Percentiles rank a stretch among this genome's conserved stretches.
Conservation (phyloP, 1,140 invertebrate species). For the Dendrolimus punctatus region DNA sequence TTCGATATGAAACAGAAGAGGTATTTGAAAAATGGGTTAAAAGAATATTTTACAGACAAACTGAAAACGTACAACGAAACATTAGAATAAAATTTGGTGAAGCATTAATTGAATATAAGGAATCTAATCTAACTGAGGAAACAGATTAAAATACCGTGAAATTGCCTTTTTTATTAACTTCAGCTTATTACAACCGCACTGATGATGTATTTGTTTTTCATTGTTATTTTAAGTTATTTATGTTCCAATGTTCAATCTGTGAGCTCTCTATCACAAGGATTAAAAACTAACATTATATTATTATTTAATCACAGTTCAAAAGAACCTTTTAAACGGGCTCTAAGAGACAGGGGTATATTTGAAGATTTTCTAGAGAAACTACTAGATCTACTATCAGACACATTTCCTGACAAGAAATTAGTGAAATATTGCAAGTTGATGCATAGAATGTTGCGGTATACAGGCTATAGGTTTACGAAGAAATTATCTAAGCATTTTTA, state of each 20-base stretch:
- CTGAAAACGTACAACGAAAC: constrained; percentile 8
- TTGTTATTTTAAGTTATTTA: too few relatives aligned
- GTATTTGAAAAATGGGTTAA: constrained; percentile 19
- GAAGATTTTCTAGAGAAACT: constrained; percentile 32
- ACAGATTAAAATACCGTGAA: constrained; percentile 7
- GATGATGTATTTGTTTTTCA: too few relatives aligned
- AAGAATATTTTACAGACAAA: constrained; percentile 13
- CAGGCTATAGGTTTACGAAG: constrained; percentile 22
- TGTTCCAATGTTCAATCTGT: too few relatives aligned
- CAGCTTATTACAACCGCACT: neutral
- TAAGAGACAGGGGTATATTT: constrained; percentile 30
- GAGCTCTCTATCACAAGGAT: too few relatives aligned
- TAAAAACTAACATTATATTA: too few relatives aligned
- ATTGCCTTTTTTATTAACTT: constrained; percentile 6
- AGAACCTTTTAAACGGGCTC: neutral
- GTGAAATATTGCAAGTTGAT: constrained; percentile 31
- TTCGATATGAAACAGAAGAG: constrained; percentile 15
- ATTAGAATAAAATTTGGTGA: constrained; percentile 22
- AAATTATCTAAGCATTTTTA: constrained; percentile 29
- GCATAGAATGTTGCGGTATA: constrained; percentile 14
- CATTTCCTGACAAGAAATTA: constrained; percentile 27
- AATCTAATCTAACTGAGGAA: constrained; percentile 6
- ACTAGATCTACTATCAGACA: constrained; percentile 25
- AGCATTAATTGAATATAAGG: constrained; percentile 18
- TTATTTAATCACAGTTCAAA: too few relatives aligned